A percentile compares a stretch with the other conserved stretches of the same genome.
These are phyloP conservation scores for Podarcis raffonei DNA, from an alignment of 2,113 vertebrate species.

Conservation along the genomic window DNA sequence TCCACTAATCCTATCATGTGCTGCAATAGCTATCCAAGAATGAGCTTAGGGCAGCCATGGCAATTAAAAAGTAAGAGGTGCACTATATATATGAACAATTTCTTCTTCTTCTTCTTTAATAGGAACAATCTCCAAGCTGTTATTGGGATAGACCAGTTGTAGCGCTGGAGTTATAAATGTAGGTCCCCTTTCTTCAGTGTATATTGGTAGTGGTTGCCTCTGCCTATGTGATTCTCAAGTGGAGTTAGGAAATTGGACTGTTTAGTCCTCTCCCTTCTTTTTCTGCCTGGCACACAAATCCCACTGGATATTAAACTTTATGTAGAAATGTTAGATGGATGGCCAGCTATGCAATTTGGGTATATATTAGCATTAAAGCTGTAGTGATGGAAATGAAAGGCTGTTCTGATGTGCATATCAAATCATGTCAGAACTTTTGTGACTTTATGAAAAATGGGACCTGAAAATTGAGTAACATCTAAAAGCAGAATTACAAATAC, in stretches of 20 bases:
- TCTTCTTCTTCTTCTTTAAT: neutral
- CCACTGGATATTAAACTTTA: neutral
- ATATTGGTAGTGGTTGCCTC: neutral
- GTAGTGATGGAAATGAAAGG: conserved; percentile 25
- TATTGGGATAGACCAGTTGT: neutral
- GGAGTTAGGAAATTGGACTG: neutral
- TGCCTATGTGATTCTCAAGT: neutral
- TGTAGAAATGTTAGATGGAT: neutral
- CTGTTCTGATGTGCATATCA: neutral
- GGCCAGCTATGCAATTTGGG: neutral
- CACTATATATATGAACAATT: no score
- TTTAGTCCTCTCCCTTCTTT: neutral
- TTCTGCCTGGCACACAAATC: neutral
- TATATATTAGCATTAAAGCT: conserved; percentile 3
- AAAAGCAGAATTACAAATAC: neutral
- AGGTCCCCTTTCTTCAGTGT: neutral
- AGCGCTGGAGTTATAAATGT: neutral
- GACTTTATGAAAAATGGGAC: neutral
- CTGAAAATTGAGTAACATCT: conserved; percentile 22
- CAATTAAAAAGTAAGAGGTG: neutral
- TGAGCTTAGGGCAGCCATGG: neutral
- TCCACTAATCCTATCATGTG: neutral
- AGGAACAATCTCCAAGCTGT: neutral
- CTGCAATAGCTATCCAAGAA: neutral
- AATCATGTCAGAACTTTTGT: neutral